Evolutionary conservation across 1,140 invertebrate genomes (phyloP).

Genomic region (Atta texana): DNA sequence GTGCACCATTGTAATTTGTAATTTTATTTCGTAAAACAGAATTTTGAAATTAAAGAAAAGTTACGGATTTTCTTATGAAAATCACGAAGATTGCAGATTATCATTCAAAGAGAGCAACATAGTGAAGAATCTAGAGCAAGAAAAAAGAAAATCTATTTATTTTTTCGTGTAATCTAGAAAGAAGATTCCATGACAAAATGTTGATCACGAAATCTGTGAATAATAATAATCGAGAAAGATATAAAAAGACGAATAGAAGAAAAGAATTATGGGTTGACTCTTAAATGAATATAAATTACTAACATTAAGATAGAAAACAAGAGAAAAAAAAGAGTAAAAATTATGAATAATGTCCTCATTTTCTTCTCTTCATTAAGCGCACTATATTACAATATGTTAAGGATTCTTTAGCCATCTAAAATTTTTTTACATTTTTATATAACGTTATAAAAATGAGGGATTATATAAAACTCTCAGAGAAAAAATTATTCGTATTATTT

Average conservation of each 20-base stretch:
- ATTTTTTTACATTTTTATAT: neutral
- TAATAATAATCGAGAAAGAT: slow-evolving; percentile 28
- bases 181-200: neutral
- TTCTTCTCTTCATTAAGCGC: neutral
- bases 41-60: neutral
- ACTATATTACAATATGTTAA: neutral
- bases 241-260: neutral
- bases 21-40: slow-evolving; percentile 12
- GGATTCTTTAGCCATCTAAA: neutral
- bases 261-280: slow-evolving; percentile 1
- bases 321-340: slow-evolving; percentile 22
- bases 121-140: neutral
- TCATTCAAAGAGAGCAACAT: neutral
- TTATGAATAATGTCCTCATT: neutral
- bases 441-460: neutral
- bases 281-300: slow-evolving; percentile 22
- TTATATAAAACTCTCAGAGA: neutral
- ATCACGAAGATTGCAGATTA: neutral
- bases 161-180: neutral
- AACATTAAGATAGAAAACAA: neutral
- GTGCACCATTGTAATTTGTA: neutral
- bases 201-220: slow-evolving; percentile 24
- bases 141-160: neutral
- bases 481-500: slow-evolving; percentile 21
- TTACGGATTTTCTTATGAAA: neutral